Conservation (phyloP, 2,113 vertebrate species). For the Myotis brandtii region DNA sequence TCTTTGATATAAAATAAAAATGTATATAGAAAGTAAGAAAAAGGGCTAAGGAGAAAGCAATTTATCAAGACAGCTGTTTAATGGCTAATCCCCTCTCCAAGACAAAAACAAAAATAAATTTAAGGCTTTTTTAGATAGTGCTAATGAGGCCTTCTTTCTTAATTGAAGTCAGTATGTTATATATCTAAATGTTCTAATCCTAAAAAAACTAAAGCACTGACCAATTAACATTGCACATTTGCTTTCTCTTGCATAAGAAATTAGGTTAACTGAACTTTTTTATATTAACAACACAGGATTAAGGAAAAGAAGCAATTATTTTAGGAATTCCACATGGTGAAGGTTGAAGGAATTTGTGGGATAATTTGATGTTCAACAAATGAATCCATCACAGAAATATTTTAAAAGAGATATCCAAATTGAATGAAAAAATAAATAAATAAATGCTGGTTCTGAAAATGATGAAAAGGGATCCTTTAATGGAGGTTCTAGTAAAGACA, state of each 20-base stretch:
- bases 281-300: neutral
- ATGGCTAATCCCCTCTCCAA: neutral
- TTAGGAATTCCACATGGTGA: neutral
- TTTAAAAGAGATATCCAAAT: slow-evolving; percentile 7
- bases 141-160: slow-evolving; percentile 18
- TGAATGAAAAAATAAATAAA: slow-evolving; percentile 8
- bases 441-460: neutral
- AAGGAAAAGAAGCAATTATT: neutral
- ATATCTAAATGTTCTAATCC: neutral
- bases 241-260: slow-evolving; percentile 21
- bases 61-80: slow-evolving; percentile 29
- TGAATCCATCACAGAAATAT: neutral
- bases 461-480: neutral
- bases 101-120: slow-evolving; percentile 21
- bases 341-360: neutral
- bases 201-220: neutral
- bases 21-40: neutral
- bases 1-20: slow-evolving; percentile 53
- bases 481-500: neutral
- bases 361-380: slow-evolving; percentile 12
- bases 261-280: neutral
- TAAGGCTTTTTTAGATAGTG: neutral
- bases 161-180: neutral
- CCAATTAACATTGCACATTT: neutral
- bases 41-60: neutral